Evolutionary conservation across 2,888 invertebrate species (phyloP), one percentile per base, ranked within the genome.

Genomic region (Caenorhabditis imperialis): DNA sequence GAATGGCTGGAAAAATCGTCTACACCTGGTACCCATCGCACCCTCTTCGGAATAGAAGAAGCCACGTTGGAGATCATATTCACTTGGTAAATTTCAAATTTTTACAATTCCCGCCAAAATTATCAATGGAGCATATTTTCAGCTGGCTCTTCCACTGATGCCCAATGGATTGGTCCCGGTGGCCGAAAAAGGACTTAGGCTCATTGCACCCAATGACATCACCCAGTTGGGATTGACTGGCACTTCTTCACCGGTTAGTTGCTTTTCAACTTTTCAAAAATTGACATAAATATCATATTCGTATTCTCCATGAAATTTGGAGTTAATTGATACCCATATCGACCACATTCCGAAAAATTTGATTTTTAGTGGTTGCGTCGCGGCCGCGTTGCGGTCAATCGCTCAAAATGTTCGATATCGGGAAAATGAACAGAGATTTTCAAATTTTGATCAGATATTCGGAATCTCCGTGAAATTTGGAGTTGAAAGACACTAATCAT

Each of bases 21-120:
- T 78, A 72, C 54, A 76, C 93, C 81, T 97, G 97, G 96, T 92
- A 92, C 37, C 97, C 96, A 0, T 94, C 93, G 89, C 96, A 97
- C 90, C 92, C 93, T 57, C 95, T 96, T 88, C 92, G 93, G 0
- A 92, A 92, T 82, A 92, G 93, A 65, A 92, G 96, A 18, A 96
- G 96, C 4, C 95, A 96, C 89, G 93, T 95, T 16, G 96, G 96
- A 90, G 93, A 94, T 85, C 94, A 71, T 16, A 82, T 82, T 44
- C 77, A 81, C 67, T 40, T 82, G 76, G 78, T 82, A 47, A n/a
- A 16, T 48, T 37, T 27, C 1, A 47, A 45, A 8, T 4, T 20
- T 6, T 6, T 8, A 55, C 14, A n/a, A 7, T 5, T 4, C 27
- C 16, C 14, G 18, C 10, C 7, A 3, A n/a, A n/a, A n/a, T n/a